These are phyloP conservation scores for Drosophila melanocephala DNA, from an alignment of 2,888 invertebrate genomes.

Conservation along the genomic window DNA sequence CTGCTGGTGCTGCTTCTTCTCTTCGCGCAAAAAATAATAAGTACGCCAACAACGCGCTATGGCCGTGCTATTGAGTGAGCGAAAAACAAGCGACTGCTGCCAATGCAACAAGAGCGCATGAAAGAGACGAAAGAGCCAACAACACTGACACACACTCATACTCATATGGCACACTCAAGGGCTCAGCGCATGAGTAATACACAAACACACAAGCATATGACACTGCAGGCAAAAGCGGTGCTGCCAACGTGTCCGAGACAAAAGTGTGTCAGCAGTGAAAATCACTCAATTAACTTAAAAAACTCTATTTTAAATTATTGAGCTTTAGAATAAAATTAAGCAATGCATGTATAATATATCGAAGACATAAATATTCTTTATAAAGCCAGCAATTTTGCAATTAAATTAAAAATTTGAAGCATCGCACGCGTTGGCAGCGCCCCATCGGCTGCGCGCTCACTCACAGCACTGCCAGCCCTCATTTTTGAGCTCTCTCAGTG, in stretches of 20 bases:
- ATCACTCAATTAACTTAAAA: not conserved
- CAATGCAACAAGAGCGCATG: conserved; percentile 53
- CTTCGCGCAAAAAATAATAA: conserved; percentile 58
- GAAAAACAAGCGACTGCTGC: conserved; percentile 70
- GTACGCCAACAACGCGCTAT: conserved; percentile 64
- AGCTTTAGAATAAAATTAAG: conserved; percentile 2
- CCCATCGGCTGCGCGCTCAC: conserved; percentile 35
- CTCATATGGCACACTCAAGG: conserved; percentile 56
- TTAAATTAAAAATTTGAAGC: conserved; percentile 16
- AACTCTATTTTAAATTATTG: not conserved
- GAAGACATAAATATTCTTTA: not conserved
- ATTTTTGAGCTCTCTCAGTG: conserved; percentile 28
- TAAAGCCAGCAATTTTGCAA: not conserved
- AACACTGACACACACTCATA: conserved; percentile 35
- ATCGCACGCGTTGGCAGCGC: conserved; percentile 47
- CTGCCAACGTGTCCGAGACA: conserved; percentile 49
- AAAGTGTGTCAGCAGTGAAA: conserved; percentile 59
- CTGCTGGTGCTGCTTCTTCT: conserved; percentile 53
- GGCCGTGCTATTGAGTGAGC: conserved; percentile 66
- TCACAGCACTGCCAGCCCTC: conserved; percentile 44
- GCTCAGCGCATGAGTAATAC: conserved; percentile 64
- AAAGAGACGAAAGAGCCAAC: conserved; percentile 60
- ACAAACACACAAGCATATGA: conserved; percentile 60
- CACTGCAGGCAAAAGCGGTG: conserved; percentile 50
- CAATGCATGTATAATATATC: not conserved